These are phyloP conservation scores for Oscheius sp. DNA, from an alignment of 2,888 invertebrate genomes.

Conservation along the genomic window DNA sequence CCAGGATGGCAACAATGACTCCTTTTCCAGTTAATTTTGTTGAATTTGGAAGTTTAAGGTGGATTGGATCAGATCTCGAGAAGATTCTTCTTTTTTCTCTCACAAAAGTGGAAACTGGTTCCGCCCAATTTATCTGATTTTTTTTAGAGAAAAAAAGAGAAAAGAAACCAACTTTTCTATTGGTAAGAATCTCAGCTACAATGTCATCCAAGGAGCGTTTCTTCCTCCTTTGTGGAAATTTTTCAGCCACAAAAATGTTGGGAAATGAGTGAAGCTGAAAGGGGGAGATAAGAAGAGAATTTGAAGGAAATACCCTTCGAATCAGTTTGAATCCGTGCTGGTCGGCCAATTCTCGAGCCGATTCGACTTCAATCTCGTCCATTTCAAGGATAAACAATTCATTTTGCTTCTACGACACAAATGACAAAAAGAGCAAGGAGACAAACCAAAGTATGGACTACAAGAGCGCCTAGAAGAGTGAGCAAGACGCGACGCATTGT, in stretches of 20 bases:
- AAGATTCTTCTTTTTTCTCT: constrained; percentile 16
- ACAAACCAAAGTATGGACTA: not conserved
- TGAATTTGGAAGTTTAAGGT: not conserved
- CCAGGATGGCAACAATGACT: constrained; percentile 27
- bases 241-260: constrained; percentile 24
- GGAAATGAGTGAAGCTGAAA: constrained; percentile 28
- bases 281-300: not conserved
- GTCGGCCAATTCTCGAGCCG: constrained; percentile 12
- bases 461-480: constrained; percentile 4
- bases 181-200: constrained; percentile 4
- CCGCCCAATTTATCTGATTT: constrained; percentile 29
- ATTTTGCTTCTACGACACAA: not conserved
- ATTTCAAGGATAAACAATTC: constrained; percentile 7
- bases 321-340: constrained; percentile 11
- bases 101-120: constrained; percentile 15
- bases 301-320: not conserved
- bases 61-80: too few species aligned
- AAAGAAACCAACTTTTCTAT: not conserved
- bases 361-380: constrained; percentile 2
- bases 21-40: constrained; percentile 19
- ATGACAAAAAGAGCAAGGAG: not conserved
- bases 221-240: constrained; percentile 4
- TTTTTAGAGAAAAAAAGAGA: not conserved
- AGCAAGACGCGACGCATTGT: constrained; percentile 23
- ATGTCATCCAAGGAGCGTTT: constrained; percentile 20